These are phyloP conservation scores for Eupithecia inturbata DNA, from an alignment of 2,888 invertebrate genomes.

Conservation along the genomic window DNA sequence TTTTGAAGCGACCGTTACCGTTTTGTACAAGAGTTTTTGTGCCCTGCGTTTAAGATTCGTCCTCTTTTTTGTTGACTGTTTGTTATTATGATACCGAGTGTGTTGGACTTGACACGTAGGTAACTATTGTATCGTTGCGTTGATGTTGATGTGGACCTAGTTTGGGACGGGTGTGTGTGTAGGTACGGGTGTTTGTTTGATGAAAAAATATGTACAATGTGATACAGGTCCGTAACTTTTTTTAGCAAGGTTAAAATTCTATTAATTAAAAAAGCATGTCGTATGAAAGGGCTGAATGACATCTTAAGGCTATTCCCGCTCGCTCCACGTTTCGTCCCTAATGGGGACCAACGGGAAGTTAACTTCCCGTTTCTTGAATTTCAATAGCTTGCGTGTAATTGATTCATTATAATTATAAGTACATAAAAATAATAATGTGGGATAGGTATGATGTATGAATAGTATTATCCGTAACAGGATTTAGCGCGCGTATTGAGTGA, in stretches of 20 bases:
- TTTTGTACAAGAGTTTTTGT: constrained; percentile 78
- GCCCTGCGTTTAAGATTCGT: constrained; percentile 75
- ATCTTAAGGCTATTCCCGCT: no score
- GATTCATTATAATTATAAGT: no score
- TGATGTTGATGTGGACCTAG: constrained; percentile 70
- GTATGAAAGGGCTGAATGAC: no score
- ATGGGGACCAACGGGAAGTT: no score
- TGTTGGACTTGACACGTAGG: constrained; percentile 83
- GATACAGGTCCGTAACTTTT: neutral
- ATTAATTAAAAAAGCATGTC: neutral
- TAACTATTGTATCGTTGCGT: constrained; percentile 74
- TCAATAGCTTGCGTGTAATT: no score
- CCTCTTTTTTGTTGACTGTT: constrained; percentile 79
- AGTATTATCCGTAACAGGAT: no score
- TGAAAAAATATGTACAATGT: neutral
- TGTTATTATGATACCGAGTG: constrained; percentile 82
- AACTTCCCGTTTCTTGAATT: no score
- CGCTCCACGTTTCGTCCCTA: no score
- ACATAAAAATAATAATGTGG: no score
- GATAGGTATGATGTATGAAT: no score
- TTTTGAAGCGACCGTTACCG: constrained; percentile 78
- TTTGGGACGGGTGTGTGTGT: constrained; percentile 30
- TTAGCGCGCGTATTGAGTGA: no score
- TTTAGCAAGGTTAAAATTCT: neutral
- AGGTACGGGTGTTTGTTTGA: no score